Base-by-base conservation (phyloP, 2,797 vertebrate species). In the Podarcis lilfordi region DNA sequence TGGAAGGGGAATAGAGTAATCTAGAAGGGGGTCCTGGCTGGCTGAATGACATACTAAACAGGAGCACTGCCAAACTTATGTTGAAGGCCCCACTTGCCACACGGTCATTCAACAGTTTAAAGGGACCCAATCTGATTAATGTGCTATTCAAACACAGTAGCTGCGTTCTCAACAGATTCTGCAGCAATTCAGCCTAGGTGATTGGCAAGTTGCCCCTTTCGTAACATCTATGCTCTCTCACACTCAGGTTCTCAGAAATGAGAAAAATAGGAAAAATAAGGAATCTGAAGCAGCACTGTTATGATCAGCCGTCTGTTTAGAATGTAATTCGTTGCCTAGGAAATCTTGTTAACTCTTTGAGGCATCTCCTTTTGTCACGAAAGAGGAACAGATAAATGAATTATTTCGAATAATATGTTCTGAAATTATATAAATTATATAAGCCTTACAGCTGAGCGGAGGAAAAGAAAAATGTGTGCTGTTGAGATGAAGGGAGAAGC, bases 251-350 rank as follows among this genome's bases (percentile, higher is more conserved):
- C n/a, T 78, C 40, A 68, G 11, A 17, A 45, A 50, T 37, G 11
- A 27, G 32, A 10, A 45, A 45, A 69, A 19, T 69, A 21, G 50
- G 50, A 5, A 61, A 61, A 21, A 61, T 32, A 77, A 40, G 74
- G 29, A 19, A 66, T 77, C 29, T 85, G 59, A 89, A 82, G 81
- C 89, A 74, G 8, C 6, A 17, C 74, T 77, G 59, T 15, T 89
- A 8, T 86, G 87, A 90, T 89, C 64, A 77, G 32, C 85, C 74
- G 55, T 77, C 35, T 84, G 0, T 0, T 83, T 77, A 91, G 64
- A 89, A 82, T 5, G 77, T 80, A 4, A 1, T n/a, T 72, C 87
- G 89, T 89, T 88, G 85, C 84, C 92, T 87, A 90, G 86, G 88
- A 90, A 43, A 91, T 84, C 35, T 71, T 79, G 0, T 0, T 89